Conservation (phyloP, 2,888 invertebrate genomes). For the Microdon myrmicae region DNA sequence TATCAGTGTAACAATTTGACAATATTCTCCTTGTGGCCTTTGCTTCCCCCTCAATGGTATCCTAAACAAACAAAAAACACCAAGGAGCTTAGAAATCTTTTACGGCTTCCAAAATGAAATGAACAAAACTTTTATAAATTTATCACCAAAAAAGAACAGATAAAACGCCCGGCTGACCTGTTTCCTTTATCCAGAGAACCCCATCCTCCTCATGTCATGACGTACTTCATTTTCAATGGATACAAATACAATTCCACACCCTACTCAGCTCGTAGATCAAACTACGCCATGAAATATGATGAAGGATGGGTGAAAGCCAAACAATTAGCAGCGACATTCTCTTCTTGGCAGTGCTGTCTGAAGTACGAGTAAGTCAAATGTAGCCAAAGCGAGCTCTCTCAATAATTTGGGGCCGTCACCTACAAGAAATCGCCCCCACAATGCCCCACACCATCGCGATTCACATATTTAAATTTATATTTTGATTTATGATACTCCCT, state of each 20-base stretch:
- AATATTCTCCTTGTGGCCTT: not conserved
- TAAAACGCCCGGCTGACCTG: not conserved
- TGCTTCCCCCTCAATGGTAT: conserved; percentile 6
- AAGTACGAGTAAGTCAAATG: conserved; percentile 25
- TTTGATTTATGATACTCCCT: conserved; percentile 8
- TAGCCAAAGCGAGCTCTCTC: not conserved
- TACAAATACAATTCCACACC: conserved; percentile 3
- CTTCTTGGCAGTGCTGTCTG: conserved; percentile 42
- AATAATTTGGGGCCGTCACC: conserved; percentile 7
- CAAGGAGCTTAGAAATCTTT: conserved; percentile 30
- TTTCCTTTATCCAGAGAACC: too few species aligned
- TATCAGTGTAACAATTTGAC: too few species aligned
- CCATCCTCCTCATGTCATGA: not conserved
- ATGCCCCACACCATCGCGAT: conserved; percentile 10
- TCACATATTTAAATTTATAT: conserved; percentile 11
- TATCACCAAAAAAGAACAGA: conserved; percentile 18
- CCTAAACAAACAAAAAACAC: conserved; percentile 5
- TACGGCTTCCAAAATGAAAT: conserved; percentile 2
- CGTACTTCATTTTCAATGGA: conserved; percentile 7
- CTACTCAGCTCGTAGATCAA: conserved; percentile 2
- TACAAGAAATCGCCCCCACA: too few species aligned
- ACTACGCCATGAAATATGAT: conserved; percentile 15
- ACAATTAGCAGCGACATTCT: conserved; percentile 40
- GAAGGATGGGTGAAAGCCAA: conserved; percentile 36
- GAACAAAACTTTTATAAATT: conserved; percentile 28